Percentiles rank a stretch among this genome's conserved stretches.
Conservation (phyloP, 2,888 invertebrate species). For the Mythimna albipuncta region DNA sequence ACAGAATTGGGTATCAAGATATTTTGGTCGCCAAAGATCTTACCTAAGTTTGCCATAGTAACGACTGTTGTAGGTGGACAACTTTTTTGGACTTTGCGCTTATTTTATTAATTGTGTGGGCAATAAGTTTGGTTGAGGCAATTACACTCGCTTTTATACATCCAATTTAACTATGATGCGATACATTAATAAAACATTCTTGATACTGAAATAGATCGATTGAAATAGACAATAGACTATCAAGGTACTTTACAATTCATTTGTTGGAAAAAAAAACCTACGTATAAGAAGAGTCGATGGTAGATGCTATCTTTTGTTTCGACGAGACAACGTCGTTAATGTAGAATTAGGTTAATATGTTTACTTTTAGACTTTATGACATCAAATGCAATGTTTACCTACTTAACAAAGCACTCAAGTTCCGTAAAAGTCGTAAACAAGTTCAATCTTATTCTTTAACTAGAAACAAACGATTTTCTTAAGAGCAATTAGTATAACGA, state of each 20-base stretch:
- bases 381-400: constrained; percentile 14
- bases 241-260: constrained; percentile 7
- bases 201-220: constrained; percentile 26
- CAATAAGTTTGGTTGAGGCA: constrained; percentile 29
- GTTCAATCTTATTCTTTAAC: neutral
- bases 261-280: neutral
- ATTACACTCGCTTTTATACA: constrained; percentile 11
- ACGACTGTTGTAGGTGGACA: constrained; percentile 32
- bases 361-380: neutral
- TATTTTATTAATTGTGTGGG: constrained; percentile 49
- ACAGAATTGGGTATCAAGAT: neutral
- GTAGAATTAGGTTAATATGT: neutral
- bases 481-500: constrained; percentile 25
- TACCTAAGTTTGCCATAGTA: constrained; percentile 23
- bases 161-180: constrained; percentile 4
- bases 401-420: neutral
- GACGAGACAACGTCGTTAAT: too few species aligned
- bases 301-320: too few species aligned
- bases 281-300: too few species aligned
- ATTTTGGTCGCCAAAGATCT: neutral
- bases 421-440: constrained; percentile 26
- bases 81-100: constrained; percentile 37
- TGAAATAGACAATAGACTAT: constrained; percentile 28
- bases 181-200: constrained; percentile 31
- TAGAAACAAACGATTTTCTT: neutral